Evolutionary conservation across 1,140 invertebrate species (phyloP), one percentile per base, ranked within the genome.

Genomic region (Papilio xuthus): DNA sequence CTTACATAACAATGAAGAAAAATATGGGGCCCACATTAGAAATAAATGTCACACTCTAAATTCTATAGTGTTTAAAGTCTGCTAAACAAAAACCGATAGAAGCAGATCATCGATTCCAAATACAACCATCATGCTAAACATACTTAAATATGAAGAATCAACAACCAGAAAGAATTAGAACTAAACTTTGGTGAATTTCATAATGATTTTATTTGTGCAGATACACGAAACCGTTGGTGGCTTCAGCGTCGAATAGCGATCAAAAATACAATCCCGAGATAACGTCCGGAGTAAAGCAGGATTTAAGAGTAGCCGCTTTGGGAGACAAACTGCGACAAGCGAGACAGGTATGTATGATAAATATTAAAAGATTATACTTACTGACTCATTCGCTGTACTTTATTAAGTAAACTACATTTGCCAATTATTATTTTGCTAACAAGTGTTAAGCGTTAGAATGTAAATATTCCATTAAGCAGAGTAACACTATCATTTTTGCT

Each of bases 191-290:
- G 18, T 8, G 50, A 20, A 20, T n/a, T 0, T 53, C 18, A 44
- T 72, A 77, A 50, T 78, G 8, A 53, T 13, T 73, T 32, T 70
- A 79, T 77, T 73, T 32, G 13, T 78, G 50, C 77, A 94, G 94
- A 79, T 94, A 94, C 60, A 91, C 91, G 2, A 94, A 94, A 81
- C 85, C 92, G 1, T 75, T 94, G 37, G 92, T 93, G 3, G 86
- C 91, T 2, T 92, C 93, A 20, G 89, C 88, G 18, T 89, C 90
- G 0, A 26, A 90, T 74, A 94, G 84, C 79, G 90, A 93, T 77
- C 93, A 94, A 82, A 93, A 91, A 78, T 94, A 94, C 82, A 94
- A 94, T 79, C 92, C 93, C 6, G 94, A 94, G 79, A 82, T 94
- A 15, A 81, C 86, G 13, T 84, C 86, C 26, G 82, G 79, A 7